These are phyloP conservation scores for Poeciliopsis paucimaculata DNA, from an alignment of 2,797 vertebrate species.

Conservation along the genomic window DNA sequence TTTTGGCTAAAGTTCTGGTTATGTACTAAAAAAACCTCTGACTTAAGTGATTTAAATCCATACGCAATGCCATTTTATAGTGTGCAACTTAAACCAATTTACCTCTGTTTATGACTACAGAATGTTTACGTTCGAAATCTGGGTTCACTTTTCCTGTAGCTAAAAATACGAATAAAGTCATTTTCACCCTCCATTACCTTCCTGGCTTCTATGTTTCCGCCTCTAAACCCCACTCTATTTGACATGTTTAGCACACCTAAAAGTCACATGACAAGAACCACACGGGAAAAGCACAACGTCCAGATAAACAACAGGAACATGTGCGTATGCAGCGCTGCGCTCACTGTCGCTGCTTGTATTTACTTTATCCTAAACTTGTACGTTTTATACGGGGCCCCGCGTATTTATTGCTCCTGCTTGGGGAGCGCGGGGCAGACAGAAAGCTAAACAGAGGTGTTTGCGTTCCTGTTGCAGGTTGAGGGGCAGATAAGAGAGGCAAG, in stretches of 20 bases:
- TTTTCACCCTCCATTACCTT: slow-evolving; percentile 1
- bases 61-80: background rate
- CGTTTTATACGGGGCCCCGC: slow-evolving; percentile 32
- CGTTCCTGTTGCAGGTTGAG: slow-evolving; percentile 25
- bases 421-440: slow-evolving; percentile 46
- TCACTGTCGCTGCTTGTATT: slow-evolving; percentile 50
- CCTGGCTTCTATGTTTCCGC: slow-evolving; percentile 17
- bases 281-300: slow-evolving; percentile 55
- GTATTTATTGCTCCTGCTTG: slow-evolving; percentile 68
- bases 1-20: background rate
- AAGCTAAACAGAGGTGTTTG: slow-evolving; percentile 75
- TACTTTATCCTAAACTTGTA: slow-evolving; percentile 61
- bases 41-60: background rate
- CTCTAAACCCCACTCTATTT: slow-evolving; percentile 20
- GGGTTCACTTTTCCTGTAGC: background rate
- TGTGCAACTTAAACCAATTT: slow-evolving; percentile 1
- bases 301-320: slow-evolving; percentile 48
- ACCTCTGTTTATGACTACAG: background rate
- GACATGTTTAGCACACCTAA: slow-evolving; percentile 44
- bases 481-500: slow-evolving; percentile 87
- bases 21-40: background rate
- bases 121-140: background rate
- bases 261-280: slow-evolving; percentile 55
- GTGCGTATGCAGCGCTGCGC: slow-evolving; percentile 14
- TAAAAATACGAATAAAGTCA: slow-evolving; percentile 21